Conservation (phyloP, 2,113 vertebrate species). For the Typhlomys cinereus region DNA sequence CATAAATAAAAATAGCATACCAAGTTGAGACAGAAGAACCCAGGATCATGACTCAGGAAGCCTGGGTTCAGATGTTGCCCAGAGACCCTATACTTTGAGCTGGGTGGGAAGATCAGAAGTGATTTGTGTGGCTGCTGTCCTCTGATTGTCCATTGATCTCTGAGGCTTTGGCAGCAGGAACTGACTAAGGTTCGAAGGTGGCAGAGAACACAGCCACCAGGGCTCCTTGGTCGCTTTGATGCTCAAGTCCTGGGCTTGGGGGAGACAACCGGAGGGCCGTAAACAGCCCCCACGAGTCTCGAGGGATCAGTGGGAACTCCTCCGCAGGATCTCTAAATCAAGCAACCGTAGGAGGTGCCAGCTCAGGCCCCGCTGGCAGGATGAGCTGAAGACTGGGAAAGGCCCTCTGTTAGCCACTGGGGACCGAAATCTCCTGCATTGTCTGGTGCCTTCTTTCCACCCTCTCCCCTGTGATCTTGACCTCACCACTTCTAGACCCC, state of each 20-base stretch:
- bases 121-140: background rate
- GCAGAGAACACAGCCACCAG: background rate
- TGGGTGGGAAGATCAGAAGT: background rate
- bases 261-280: slow-evolving; percentile 60
- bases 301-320: slow-evolving; percentile 68
- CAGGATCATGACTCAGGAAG: background rate
- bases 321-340: slow-evolving; percentile 80
- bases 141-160: background rate
- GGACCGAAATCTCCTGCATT: background rate
- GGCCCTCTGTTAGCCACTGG: background rate
- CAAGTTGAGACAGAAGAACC: background rate
- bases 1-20: background rate
- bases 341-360: slow-evolving; percentile 73
- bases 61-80: background rate
- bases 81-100: background rate
- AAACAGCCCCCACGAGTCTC: slow-evolving; percentile 73
- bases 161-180: background rate
- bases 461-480: slow-evolving; percentile 23
- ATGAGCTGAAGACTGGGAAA: slow-evolving; percentile 32
- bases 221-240: slow-evolving; percentile 3
- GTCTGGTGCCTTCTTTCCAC: background rate
- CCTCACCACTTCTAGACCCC: background rate
- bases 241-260: background rate
- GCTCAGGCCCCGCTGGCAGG: slow-evolving; percentile 30
- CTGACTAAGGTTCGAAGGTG: background rate